Evolutionary conservation across 2,113 vertebrate genomes (phyloP).

Genomic region (Gorsachius goisagi): DNA sequence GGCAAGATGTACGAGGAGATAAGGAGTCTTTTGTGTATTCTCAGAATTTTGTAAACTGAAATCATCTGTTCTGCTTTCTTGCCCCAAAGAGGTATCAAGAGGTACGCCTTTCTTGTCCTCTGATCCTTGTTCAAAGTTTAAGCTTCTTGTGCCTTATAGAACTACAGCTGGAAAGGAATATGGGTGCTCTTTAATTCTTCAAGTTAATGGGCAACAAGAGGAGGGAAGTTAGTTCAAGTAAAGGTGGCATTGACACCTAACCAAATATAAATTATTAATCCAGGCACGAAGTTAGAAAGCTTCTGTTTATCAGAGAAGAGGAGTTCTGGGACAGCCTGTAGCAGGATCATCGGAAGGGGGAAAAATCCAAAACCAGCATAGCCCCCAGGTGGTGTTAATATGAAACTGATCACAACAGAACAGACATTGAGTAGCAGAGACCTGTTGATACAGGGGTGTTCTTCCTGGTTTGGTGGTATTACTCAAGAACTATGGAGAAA

Average conservation of each 20-base stretch:
- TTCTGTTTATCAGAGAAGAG: not conserved
- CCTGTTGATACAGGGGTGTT: not conserved
- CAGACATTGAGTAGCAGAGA: not conserved
- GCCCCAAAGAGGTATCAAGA: not conserved
- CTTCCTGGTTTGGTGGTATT: not conserved
- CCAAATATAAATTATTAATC: not conserved
- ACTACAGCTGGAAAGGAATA: not conserved
- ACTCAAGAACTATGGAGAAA: not conserved
- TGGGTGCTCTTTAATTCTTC: not conserved
- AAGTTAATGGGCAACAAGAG: not conserved
- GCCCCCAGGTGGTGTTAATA: too few species aligned
- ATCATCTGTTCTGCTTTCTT: not conserved
- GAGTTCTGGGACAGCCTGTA: not conserved
- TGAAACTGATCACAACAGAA: not conserved
- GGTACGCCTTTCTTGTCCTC: not conserved
- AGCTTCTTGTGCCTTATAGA: not conserved
- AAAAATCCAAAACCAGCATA: rapidly evolving
- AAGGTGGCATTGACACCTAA: not conserved
- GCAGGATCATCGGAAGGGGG: not conserved
- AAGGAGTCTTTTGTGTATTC: not conserved
- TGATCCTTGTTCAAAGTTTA: not conserved
- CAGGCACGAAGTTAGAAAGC: not conserved
- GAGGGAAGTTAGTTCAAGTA: not conserved
- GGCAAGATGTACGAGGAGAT: not conserved
- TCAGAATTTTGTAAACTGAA: not conserved